Percentiles rank a stretch among this genome's conserved stretches.
phyloP scores from a whole-genome alignment of 2,888 invertebrate species.

The Tanytarsus gracilentus region DNA sequence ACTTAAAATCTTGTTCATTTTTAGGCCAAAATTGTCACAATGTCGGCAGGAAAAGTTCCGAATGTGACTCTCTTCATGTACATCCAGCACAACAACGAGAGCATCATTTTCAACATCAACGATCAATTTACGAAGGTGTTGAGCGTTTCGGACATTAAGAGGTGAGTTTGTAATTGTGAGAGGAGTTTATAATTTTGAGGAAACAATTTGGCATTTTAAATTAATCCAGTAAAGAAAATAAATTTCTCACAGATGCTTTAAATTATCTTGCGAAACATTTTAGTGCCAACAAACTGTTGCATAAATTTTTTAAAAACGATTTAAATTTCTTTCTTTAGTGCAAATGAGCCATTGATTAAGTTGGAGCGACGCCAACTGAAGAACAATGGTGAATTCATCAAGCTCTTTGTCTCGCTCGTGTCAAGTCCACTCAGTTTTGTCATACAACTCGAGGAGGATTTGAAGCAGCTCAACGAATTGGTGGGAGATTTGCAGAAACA shows the following conservation, averaged over 20 bases:
- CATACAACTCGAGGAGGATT: slow-evolving; percentile 11
- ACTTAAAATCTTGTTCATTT: neutral
- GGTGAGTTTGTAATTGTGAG: too few species aligned
- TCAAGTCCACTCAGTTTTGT: slow-evolving; percentile 65
- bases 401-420: slow-evolving; percentile 64
- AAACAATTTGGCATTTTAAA: too few species aligned
- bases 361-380: slow-evolving; percentile 20
- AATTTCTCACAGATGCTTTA: too few species aligned
- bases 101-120: slow-evolving; percentile 16
- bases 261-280: too few species aligned
- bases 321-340: neutral
- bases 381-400: slow-evolving; percentile 49
- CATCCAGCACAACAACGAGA: slow-evolving; percentile 11
- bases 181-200: too few species aligned
- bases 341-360: slow-evolving; percentile 18
- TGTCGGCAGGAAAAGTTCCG: slow-evolving; percentile 26
- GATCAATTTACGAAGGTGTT: slow-evolving; percentile 16
- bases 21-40: slow-evolving; percentile 39
- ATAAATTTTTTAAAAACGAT: neutral
- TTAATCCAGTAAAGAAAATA: too few species aligned
- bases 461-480: neutral
- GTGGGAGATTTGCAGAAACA: slow-evolving; percentile 43
- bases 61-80: slow-evolving; percentile 10
- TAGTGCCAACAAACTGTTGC: too few species aligned
- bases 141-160: too few species aligned